Evolutionary conservation across 37 sponge, comb jelly and placozoan species (phyloP), one percentile per base, ranked within the genome.

Genomic region (Amphimedon queenslandica): DNA sequence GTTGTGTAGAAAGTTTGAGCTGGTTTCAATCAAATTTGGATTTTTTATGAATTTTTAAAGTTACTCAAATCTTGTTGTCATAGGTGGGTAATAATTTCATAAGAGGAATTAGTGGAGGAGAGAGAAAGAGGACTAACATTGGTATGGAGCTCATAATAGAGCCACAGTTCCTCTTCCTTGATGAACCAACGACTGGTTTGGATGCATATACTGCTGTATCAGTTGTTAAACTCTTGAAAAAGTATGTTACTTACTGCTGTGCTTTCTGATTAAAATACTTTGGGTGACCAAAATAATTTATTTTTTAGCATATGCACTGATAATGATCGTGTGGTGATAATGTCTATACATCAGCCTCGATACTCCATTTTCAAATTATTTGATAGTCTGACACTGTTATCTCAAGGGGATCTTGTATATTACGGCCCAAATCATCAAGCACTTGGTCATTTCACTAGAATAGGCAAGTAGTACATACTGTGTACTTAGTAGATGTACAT

Each of bases 151-250:
- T 93, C 55, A 86, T 93, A 60, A 93, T 89, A 20, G 70, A 84
- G 24, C 94, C 94, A 16, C 30, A 80, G 43, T 73, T 93, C 16
- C 80, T 93, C 36, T 93, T 90, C 67, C 87, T 93, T 30, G 93
- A 93, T 70, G 93, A 93, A 69, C 89, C 93, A 21, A 93, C 93
- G 58, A 93, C 89, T 69, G 94, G 94, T 32, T 84, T 92, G 57
- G 93, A 92, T 61, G 82, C 93, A 23, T 68, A 39, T 74, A 92
- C 93, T 32, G 93, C 93, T n/a, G 81, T 81, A 18, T 76, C 85
- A 64, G 85, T 92, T 29, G 61, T 92, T 40, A 55, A 78, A 21
- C 73, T 88, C 13, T 60, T 92, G 41, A 88, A 92, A 58, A 69
- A 69, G 93, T 84, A 29, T 75, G 71, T 51, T 23, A 30, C 5